Base-by-base conservation (phyloP, 1,140 invertebrate genomes). In the Holotrichia oblita region DNA sequence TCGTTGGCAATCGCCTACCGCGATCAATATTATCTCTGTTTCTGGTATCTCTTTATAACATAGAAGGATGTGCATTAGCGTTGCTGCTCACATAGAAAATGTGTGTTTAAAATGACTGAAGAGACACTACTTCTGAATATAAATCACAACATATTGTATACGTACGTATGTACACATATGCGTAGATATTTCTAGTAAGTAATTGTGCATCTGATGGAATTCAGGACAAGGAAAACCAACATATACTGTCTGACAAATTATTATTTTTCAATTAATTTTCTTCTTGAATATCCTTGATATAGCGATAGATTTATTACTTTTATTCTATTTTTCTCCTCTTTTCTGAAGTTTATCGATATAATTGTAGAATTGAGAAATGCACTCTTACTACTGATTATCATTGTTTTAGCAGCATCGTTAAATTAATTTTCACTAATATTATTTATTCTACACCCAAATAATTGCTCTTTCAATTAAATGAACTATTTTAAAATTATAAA, bases 1-100 rank as follows among this genome's bases (percentile, higher is more conserved):
- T 27, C 61, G 7, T 69, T 20, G 9, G 20, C 59, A 64, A 64
- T 64, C 59, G 22, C 59, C 59, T 64, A 10, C 12, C 59, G 61
- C 61, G 61, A 69, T 69, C 61, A 69, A 69, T 69, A 69, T 69
- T 69, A 69, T 69, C 61, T 69, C 61, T 69, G 61, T 69, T 27
- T 69, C 22, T 69, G 61, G 61, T 69, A 69, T 69, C 22, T 69
- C 61, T 69, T 69, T 69, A 69, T 69, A 69, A 34, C 61, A 22
- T 14, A 17, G 61, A 27, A 22, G 17, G 61, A 69, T 69, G 61
- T 69, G 22, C 27, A 69, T 69, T 69, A 69, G 14, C 22, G 20
- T 20, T 22, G 22, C 61, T 7, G 61, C 61, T 69, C 61, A 22
- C 61, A 27, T 69, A 69, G 61, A 34, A 69, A 69, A 69, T 20